These are phyloP conservation scores for Clivina fossor DNA, from an alignment of 2,888 invertebrate genomes.

Conservation along the genomic window DNA sequence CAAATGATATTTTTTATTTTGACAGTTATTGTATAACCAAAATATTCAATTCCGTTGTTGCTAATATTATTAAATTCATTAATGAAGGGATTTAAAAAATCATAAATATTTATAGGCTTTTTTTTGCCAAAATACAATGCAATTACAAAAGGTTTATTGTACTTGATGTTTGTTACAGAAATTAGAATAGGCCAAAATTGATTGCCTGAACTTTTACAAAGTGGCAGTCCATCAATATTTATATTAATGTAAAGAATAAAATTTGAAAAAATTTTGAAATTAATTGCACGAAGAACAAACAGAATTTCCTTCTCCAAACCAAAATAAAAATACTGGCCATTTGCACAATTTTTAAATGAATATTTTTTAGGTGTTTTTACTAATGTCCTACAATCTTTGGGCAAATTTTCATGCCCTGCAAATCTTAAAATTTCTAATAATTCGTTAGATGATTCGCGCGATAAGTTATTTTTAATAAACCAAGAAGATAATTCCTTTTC, in stretches of 20 bases:
- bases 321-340: slow-evolving; percentile 2
- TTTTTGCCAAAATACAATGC: background rate
- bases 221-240: background rate
- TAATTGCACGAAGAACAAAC: background rate
- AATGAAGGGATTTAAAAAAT: slow-evolving; percentile 4
- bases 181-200: slow-evolving; percentile 1
- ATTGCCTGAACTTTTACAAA: background rate
- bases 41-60: background rate
- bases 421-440: slow-evolving; percentile 1
- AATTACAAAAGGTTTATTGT: background rate
- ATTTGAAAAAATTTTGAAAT: background rate
- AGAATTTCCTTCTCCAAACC: background rate
- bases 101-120: background rate
- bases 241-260: slow-evolving; percentile 1
- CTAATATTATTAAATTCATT: background rate
- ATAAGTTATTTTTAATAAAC: background rate
- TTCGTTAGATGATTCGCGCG: background rate
- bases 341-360: background rate
- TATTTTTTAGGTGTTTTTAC: background rate
- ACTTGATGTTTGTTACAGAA: background rate
- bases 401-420: slow-evolving; percentile 7
- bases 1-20: slow-evolving; percentile 12
- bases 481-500: slow-evolving; percentile 1
- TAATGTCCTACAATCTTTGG: slow-evolving; percentile 4
- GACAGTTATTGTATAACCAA: background rate